Base-by-base conservation (phyloP, 2,797 vertebrate genomes). In the Cottoperca gobio region DNA sequence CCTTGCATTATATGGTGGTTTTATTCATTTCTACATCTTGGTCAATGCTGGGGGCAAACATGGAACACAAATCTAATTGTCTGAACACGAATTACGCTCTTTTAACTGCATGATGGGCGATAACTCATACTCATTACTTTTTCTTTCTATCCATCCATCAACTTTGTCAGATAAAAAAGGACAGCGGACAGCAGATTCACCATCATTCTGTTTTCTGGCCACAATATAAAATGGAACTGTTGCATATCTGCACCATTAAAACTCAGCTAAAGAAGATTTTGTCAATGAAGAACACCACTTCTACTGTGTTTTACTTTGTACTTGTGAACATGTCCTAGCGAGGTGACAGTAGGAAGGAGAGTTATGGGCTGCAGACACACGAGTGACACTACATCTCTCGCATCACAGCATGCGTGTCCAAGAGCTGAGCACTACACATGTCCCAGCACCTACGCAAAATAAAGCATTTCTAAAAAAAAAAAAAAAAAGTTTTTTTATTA, bases 321-420 rank as follows among this genome's bases (percentile, higher is more conserved):
- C 42, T 12, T 61, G 55, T 59, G 39, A 78, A 46, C 42, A 45
- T 59, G 43, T 61, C 40, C 42, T 16, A 6, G 26, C 43, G 8
- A 48, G 5, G 9, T 59, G 31, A 37, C 63, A 45, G 48, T 50
- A 21, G 24, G 14, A 40, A 40, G 16, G 6, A 66, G 16, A 76
- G 12, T 79, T 74, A 75, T 79, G 48, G 66, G 60, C 69, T 52
- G 23, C 40, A 46, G n/a, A 40, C n/a, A 53, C 40, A 67, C 26
- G 68, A 37, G 64, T 24, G 58, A 70, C 59, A 33, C 6, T 5
- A 24, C 46, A 57, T 21, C 13, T 40, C 28, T 64, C 58, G 8
- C 43, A 24, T 17, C 4, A 46, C 28, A 52, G 23, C 17, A 35
- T 9, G n/a, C 53, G n/a, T 43, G 48, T 54, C 24, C 33, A 1